Percentiles rank a stretch among this genome's conserved stretches.
phyloP scores from a whole-genome alignment of 23 tunicate genomes.

The Ciona savignyi region DNA sequence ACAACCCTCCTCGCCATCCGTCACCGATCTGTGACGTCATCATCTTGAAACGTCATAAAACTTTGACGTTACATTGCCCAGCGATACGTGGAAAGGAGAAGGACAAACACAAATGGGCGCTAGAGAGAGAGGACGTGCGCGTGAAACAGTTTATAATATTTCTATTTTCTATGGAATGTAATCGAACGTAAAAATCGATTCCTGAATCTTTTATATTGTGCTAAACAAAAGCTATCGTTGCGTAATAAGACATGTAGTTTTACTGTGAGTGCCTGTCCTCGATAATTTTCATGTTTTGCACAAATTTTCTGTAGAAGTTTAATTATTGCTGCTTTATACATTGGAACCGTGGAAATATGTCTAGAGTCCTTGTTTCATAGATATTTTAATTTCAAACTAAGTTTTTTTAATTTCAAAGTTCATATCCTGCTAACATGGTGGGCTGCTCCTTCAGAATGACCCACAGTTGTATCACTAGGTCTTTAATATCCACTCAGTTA shows the following conservation, averaged over 20 bases:
- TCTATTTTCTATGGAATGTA: neutral
- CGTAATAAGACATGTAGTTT: neutral
- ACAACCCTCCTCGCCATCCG: neutral
- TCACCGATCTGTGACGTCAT: neutral
- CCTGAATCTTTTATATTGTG: neutral
- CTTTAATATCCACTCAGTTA: too few relatives aligned
- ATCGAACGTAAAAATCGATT: neutral
- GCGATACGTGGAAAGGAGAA: neutral
- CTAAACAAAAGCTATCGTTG: neutral
- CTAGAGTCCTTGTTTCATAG: too few relatives aligned
- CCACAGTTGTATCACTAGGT: too few relatives aligned
- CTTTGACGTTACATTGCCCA: too few relatives aligned
- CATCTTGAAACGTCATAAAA: too few relatives aligned
- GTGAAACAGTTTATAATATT: neutral
- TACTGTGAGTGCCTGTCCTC: neutral
- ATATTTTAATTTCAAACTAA: too few relatives aligned
- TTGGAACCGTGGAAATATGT: too few relatives aligned
- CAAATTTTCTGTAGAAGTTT: neutral
- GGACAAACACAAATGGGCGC: neutral
- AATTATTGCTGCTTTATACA: neutral
- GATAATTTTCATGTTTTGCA: neutral
- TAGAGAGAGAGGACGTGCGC: neutral
- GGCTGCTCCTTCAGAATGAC: too few relatives aligned
- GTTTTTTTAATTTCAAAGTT: too few relatives aligned
- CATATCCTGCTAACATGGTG: too few relatives aligned